These are phyloP conservation scores for Manacus vitellinus DNA, from an alignment of 2,113 vertebrate genomes.

Conservation along the genomic window DNA sequence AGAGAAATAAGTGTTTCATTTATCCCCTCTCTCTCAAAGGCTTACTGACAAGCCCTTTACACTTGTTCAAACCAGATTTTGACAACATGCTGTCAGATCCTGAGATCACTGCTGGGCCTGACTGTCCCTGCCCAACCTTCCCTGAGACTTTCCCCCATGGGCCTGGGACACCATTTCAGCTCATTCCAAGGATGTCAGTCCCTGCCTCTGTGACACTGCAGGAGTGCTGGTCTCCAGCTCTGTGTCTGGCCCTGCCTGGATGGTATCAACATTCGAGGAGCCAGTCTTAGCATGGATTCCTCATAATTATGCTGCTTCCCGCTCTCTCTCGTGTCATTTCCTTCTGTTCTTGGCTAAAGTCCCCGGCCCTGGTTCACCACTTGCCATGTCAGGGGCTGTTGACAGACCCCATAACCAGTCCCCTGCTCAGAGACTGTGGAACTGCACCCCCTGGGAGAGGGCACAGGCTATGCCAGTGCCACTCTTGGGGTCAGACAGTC, in stretches of 20 bases:
- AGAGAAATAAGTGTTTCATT: not conserved
- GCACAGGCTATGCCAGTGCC: accelerated
- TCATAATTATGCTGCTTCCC: accelerated
- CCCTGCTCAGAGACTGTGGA: accelerated
- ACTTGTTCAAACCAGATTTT: not conserved
- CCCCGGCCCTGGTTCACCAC: not conserved
- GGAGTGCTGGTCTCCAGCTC: not conserved
- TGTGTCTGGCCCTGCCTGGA: not conserved
- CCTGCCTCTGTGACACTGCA: not conserved
- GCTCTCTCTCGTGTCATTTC: accelerated
- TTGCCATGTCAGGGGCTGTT: accelerated
- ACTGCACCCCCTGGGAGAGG: not conserved
- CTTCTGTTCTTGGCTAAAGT: not conserved
- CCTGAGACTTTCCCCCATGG: accelerated
- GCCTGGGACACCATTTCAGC: not conserved
- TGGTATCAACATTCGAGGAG: not conserved
- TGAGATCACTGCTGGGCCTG: not conserved
- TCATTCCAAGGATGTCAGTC: not conserved
- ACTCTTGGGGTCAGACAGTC: accelerated
- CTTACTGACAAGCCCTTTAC: not conserved
- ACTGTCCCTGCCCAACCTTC: not conserved
- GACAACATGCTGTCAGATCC: not conserved
- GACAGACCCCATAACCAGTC: not conserved
- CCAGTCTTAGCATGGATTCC: not conserved
- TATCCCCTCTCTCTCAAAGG: not conserved